Evolutionary conservation across 2,888 invertebrate genomes (phyloP).

Genomic region (Dryobota labecula): DNA sequence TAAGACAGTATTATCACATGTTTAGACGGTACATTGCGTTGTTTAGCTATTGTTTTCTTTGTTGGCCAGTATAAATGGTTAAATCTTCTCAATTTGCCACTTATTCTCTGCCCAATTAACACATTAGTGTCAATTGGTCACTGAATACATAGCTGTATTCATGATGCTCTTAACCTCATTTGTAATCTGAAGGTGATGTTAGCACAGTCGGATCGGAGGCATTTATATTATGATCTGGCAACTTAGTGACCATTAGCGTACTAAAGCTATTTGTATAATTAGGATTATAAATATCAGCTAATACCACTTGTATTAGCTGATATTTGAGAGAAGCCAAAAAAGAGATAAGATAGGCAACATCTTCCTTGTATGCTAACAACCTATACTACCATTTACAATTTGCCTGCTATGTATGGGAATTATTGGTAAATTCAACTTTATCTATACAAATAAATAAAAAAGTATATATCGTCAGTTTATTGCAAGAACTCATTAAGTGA

Average conservation of each 20-base stretch:
- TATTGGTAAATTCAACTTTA: not conserved
- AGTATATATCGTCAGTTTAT: too few species aligned
- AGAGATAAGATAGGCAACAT: constrained; percentile 10
- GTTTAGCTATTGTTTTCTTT: constrained; percentile 14
- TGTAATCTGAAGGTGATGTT: constrained; percentile 48
- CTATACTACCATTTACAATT: not conserved
- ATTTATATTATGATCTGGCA: constrained; percentile 11
- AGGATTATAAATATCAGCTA: constrained; percentile 5
- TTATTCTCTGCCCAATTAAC: constrained; percentile 59
- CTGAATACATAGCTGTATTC: constrained; percentile 41
- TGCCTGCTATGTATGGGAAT: not conserved
- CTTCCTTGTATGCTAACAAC: constrained; percentile 4
- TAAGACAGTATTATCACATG: not conserved
- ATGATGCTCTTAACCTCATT: constrained; percentile 55
- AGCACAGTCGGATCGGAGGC: constrained; percentile 1
- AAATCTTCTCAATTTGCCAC: constrained; percentile 45
- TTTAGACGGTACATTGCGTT: constrained; percentile 13
- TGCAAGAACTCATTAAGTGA: too few species aligned
- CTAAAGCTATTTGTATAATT: constrained; percentile 1
- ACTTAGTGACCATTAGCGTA: constrained; percentile 23
- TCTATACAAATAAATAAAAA: too few species aligned
- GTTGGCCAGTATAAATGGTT: constrained; percentile 13
- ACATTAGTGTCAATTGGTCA: constrained; percentile 55
- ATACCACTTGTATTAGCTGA: not conserved
- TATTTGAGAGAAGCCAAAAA: too few species aligned